A percentile compares a stretch with the other conserved stretches of the same genome.
Conservation (phyloP, 2,797 vertebrate species). For the Hyperoplus immaculatus region DNA sequence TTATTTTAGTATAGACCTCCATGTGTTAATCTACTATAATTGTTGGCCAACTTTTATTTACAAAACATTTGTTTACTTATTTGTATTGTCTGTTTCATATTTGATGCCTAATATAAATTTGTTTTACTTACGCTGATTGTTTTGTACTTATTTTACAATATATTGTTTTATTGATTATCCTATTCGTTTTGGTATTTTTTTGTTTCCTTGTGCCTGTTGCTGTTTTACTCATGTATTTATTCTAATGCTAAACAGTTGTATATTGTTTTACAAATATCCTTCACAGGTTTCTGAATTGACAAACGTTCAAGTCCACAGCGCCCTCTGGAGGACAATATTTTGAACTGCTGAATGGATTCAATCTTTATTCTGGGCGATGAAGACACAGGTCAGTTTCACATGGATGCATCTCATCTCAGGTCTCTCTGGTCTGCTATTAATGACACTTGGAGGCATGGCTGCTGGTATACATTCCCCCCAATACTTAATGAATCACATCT, state of each 20-base stretch:
- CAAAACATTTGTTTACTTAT: too few relatives aligned
- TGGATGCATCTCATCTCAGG: neutral
- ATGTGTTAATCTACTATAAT: too few relatives aligned
- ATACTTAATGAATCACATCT: accelerated
- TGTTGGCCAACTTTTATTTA: too few relatives aligned
- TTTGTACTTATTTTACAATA: neutral
- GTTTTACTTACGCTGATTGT: too few relatives aligned
- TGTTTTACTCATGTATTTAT: neutral
- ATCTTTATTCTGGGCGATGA: neutral
- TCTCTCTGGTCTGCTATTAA: neutral
- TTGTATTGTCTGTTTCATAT: too few relatives aligned
- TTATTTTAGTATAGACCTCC: too few relatives aligned
- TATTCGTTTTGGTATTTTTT: neutral
- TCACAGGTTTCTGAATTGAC: neutral
- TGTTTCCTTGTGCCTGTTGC: neutral
- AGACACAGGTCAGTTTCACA: neutral
- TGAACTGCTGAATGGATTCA: neutral
- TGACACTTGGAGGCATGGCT: neutral
- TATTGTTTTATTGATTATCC: neutral
- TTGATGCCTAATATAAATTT: too few relatives aligned
- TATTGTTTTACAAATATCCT: neutral
- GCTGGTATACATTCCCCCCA: accelerated
- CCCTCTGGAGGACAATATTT: constrained; percentile 1
- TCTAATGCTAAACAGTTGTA: too few relatives aligned
- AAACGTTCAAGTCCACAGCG: constrained; percentile 9